Evolutionary conservation across 92 coral and sea anemone species (phyloP), one percentile per base, ranked within the genome.

Genomic region (Siderastrea siderea): DNA sequence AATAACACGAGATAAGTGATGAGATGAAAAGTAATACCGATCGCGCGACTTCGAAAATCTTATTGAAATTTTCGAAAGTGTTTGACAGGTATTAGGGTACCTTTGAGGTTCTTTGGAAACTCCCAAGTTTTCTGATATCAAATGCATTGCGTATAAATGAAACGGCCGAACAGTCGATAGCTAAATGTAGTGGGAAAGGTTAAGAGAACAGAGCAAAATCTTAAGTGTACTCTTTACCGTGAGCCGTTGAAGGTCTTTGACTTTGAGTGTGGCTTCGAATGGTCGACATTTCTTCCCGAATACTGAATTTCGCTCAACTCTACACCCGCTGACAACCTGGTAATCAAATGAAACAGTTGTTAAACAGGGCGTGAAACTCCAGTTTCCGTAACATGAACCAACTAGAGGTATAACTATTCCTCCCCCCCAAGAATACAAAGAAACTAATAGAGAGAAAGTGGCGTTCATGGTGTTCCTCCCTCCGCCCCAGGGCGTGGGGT

Each of bases 171-270:
- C 38, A 26, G 38, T 0, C 0, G 38, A 26, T 26, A 26, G 38
- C 38, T 26, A 26, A 26, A 26, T 26, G 38, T 26, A 26, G 38
- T 26, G 38, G 38, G 38, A 61, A 61, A 61, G 16, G 38, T 16
- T 19, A 61, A 12, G 17, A 61, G 14, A 61, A 61, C 38, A 26
- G 38, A 26, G 38, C 38, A 26, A 26, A 26, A 26, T 26, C 38
- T 26, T 26, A 26, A 61, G 7, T 61, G 5, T 15, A 6, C 10
- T 11, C 47, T 54, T 81, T 86, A 91, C 94, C 94, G 47, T 59
- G 16, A 91, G 94, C 13, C 94, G 83, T 75, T 91, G 94, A 81
- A 91, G 91, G 68, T 91, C 84, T 38, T 84, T 80, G 38, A 91
- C 74, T 77, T 86, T 91, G n/a, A 91, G 13, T 47, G 77, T 75